Conservation (phyloP, 2,888 invertebrate genomes). For the Stratiomys singularior region DNA sequence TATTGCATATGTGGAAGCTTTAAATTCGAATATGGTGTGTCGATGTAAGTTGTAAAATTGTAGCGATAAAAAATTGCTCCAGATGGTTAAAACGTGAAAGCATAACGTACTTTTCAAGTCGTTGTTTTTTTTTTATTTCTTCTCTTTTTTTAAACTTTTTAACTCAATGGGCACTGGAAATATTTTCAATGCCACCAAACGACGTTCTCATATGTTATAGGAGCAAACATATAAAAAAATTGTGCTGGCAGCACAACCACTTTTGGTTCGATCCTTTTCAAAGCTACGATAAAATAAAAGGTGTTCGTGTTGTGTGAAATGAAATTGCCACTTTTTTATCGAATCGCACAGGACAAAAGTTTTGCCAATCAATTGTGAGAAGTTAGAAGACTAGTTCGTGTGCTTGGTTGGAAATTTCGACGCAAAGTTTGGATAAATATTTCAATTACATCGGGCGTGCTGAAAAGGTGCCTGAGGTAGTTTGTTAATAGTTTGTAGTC, state of each 20-base stretch:
- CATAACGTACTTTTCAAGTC: not conserved
- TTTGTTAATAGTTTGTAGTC: no score
- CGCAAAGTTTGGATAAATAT: not conserved
- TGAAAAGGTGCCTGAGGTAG: no score
- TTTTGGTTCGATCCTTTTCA: no score
- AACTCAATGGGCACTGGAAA: not conserved
- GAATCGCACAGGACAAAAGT: not conserved
- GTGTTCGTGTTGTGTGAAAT: not conserved
- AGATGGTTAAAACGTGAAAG: not conserved
- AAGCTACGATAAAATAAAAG: not conserved
- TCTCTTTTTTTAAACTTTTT: no score
- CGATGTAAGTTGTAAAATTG: not conserved
- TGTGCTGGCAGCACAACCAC: not conserved
- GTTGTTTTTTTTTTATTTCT: no score
- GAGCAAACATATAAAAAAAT: not conserved
- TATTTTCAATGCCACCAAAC: not conserved
- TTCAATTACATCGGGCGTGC: no score
- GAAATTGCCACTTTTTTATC: not conserved
- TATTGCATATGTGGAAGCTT: not conserved
- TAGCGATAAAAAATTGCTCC: not conserved
- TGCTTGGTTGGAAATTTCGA: not conserved
- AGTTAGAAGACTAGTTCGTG: not conserved
- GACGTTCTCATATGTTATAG: not conserved
- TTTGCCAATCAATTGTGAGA: not conserved
- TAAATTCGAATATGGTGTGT: no score